Conservation (phyloP, 2,113 vertebrate genomes). For the Pristiophorus japonicus region DNA sequence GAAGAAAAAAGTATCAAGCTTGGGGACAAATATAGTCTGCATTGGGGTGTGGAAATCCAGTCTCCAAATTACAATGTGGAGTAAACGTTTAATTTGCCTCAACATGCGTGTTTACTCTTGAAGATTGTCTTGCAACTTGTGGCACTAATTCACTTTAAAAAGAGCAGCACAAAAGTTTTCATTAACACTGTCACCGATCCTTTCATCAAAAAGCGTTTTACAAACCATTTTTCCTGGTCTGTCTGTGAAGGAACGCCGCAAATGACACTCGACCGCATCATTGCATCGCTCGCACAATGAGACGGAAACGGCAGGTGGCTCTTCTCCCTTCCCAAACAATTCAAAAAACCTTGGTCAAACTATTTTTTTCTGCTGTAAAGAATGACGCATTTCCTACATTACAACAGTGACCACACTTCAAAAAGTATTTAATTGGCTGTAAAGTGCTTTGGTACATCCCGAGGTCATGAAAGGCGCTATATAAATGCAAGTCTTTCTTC, state of each 20-base stretch:
- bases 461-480: background rate
- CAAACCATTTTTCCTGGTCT: background rate
- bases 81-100: background rate
- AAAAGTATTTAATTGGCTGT: background rate
- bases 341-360: background rate
- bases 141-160: background rate
- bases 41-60: background rate
- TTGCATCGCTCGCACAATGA: background rate
- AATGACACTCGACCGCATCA: background rate
- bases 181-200: background rate
- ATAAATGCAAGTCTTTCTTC: background rate
- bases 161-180: background rate
- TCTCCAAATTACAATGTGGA: background rate
- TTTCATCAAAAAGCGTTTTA: constrained; percentile 12
- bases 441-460: background rate
- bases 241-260: background rate
- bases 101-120: background rate
- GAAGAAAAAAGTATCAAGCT: background rate
- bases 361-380: background rate
- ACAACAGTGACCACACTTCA: background rate
- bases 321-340: background rate
- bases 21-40: background rate
- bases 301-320: background rate
- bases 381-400: background rate
- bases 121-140: background rate